Evolutionary conservation across 2,113 vertebrate genomes (phyloP).

Genomic region (Centrocercus urophasianus): DNA sequence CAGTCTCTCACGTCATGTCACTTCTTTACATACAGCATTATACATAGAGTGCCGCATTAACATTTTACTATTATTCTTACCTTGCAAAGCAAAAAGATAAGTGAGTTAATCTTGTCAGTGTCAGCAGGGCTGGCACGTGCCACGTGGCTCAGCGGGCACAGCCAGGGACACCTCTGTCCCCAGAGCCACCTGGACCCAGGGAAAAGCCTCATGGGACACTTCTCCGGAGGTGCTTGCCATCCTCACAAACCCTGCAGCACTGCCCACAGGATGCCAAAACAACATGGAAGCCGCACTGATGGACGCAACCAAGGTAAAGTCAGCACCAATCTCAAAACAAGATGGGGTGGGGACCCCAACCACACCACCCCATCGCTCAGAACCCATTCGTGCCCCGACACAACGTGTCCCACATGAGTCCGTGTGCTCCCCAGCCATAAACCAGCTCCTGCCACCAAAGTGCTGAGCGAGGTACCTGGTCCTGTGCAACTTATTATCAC

Average conservation of each 20-base stretch:
- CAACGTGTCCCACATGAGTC: not conserved
- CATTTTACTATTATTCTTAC: constrained; percentile 65
- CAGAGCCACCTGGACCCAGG: not conserved
- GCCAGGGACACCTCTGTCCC: not conserved
- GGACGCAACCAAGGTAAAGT: not conserved
- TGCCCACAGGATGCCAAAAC: not conserved
- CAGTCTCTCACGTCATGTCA: constrained; percentile 39
- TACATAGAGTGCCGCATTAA: constrained; percentile 42
- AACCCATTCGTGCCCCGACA: rapidly evolving
- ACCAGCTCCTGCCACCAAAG: not conserved
- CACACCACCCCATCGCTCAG: rapidly evolving
- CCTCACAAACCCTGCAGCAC: not conserved
- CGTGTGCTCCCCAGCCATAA: not conserved
- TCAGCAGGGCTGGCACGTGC: not conserved
- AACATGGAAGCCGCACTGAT: not conserved
- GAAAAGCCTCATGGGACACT: not conserved
- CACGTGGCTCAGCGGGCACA: not conserved
- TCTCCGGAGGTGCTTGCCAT: not conserved
- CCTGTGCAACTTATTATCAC: constrained; percentile 78
- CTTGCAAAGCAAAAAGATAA: constrained; percentile 57
- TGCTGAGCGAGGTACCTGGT: constrained; percentile 22
- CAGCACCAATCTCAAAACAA: not conserved
- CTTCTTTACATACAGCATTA: constrained; percentile 21
- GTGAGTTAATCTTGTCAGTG: constrained; percentile 58
- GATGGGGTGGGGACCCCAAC: not conserved